phyloP scores from a whole-genome alignment of 2,113 vertebrate species.

The Sceloporus undulatus region DNA sequence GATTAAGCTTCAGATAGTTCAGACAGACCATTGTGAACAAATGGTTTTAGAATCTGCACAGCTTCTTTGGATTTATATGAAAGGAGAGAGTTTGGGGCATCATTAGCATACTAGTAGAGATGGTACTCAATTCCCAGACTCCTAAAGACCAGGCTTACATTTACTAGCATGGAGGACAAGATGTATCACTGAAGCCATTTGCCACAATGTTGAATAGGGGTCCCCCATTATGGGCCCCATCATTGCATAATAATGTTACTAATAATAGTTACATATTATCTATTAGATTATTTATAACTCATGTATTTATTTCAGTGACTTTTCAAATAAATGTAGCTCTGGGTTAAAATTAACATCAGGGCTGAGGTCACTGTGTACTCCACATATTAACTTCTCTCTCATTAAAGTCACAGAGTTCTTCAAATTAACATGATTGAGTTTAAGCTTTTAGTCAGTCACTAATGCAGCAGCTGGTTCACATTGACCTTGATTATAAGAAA shows the following conservation, averaged over 20 bases:
- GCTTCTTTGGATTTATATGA: background rate
- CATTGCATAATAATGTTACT: background rate
- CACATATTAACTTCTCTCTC: conserved; percentile 31
- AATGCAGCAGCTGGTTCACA: conserved; percentile 34
- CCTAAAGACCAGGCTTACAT: background rate
- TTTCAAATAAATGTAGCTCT: background rate
- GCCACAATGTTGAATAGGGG: background rate
- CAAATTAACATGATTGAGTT: conserved; percentile 45
- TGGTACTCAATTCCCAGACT: background rate
- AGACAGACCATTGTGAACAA: background rate
- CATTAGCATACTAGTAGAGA: background rate
- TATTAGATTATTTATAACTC: background rate
- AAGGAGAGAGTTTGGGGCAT: background rate
- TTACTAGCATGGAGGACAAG: background rate
- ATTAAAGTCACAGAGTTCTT: conserved; percentile 38
- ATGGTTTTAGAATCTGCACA: background rate
- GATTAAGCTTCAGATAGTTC: background rate
- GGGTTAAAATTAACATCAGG: conserved; percentile 38
- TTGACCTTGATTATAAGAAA: conserved; percentile 37
- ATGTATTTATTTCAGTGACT: conserved; percentile 19
- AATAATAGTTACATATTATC: background rate
- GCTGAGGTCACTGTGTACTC: conserved; percentile 21
- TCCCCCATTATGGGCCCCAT: background rate
- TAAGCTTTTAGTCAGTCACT: conserved; percentile 35
- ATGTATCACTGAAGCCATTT: background rate